Evolutionary conservation across 2,797 vertebrate species (phyloP).

Genomic region (Xyrichtys novacula): DNA sequence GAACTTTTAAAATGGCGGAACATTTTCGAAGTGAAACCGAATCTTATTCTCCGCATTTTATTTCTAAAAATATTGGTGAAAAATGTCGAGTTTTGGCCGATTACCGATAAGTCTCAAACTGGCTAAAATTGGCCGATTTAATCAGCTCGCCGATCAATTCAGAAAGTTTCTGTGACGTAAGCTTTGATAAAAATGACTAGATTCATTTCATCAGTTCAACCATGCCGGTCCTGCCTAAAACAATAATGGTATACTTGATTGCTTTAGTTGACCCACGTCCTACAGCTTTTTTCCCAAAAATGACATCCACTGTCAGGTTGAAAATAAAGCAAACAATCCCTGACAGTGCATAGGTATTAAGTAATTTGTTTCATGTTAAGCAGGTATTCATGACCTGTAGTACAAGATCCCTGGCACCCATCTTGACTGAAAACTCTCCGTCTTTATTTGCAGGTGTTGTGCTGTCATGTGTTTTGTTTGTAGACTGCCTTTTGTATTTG

Average conservation of each 20-base stretch:
- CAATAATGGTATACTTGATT: neutral
- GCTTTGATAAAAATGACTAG: too few relatives aligned
- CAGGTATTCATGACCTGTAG: neutral
- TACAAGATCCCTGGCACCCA: neutral
- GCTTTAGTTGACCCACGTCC: neutral
- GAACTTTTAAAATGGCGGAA: too few relatives aligned
- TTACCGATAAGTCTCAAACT: too few relatives aligned
- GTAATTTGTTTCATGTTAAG: neutral
- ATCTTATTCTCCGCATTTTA: too few relatives aligned
- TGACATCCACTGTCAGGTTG: neutral
- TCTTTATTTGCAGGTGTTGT: neutral
- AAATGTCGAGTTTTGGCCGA: too few relatives aligned
- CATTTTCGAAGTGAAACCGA: too few relatives aligned
- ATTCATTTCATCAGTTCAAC: too few relatives aligned
- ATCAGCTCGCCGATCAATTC: too few relatives aligned
- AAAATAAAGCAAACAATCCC: neutral
- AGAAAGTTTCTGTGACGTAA: too few relatives aligned
- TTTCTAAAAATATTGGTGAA: too few relatives aligned
- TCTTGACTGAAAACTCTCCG: neutral
- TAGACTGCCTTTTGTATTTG: slow-evolving; percentile 3
- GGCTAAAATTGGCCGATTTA: too few relatives aligned
- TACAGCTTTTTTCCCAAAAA: neutral
- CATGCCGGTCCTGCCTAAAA: neutral
- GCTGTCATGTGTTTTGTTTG: neutral
- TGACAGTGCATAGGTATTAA: neutral